These are phyloP conservation scores for Hydroisotoma schaefferi DNA, from an alignment of 2,888 invertebrate genomes.

Conservation along the genomic window DNA sequence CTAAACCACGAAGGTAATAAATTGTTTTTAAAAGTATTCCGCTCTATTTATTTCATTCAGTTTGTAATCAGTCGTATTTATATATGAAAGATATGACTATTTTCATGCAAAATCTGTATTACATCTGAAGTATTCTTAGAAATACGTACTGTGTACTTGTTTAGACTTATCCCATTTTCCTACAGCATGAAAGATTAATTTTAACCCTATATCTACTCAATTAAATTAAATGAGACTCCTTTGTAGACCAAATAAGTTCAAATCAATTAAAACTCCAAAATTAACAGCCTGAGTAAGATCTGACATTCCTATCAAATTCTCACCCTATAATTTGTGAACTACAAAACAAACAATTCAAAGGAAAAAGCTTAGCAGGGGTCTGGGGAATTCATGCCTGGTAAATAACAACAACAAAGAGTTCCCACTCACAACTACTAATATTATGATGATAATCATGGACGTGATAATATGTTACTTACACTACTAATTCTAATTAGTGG, in stretches of 20 bases:
- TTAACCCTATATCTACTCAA: too few relatives aligned
- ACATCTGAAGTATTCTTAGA: too few relatives aligned
- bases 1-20: conserved; percentile 45
- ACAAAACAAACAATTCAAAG: background rate
- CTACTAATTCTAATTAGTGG: conserved; percentile 1
- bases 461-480: background rate
- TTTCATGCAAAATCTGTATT: too few relatives aligned
- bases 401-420: background rate
- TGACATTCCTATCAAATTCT: background rate
- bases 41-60: conserved; percentile 9
- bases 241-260: too few relatives aligned
- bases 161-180: too few relatives aligned
- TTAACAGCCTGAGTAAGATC: too few relatives aligned
- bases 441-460: background rate
- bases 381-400: background rate
- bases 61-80: too few relatives aligned
- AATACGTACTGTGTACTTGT: too few relatives aligned
- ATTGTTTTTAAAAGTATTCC: background rate
- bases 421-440: background rate
- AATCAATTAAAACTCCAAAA: too few relatives aligned
- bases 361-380: background rate
- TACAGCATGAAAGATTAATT: too few relatives aligned
- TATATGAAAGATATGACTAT: too few relatives aligned
- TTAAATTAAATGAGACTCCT: too few relatives aligned
- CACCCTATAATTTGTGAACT: background rate